Evolutionary conservation across 2,888 invertebrate genomes (phyloP).

Genomic region (Metellina segmentata): DNA sequence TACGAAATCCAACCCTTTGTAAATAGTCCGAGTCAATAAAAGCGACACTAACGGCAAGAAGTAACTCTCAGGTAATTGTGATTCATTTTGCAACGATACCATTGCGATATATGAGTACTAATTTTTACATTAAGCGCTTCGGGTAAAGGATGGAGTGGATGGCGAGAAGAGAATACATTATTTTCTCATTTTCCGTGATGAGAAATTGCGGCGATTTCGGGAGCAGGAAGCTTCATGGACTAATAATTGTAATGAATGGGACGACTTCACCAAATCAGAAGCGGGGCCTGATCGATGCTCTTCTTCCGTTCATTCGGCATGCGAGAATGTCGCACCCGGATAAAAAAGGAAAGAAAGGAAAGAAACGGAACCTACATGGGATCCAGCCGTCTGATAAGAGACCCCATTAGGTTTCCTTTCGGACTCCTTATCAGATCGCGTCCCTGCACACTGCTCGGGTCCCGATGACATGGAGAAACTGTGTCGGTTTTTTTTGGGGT

Average conservation of each 20-base stretch:
- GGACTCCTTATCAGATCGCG: constrained; percentile 3
- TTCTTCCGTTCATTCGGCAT: constrained; percentile 5
- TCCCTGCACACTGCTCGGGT: not conserved
- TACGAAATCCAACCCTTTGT: not conserved
- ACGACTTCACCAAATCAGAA: constrained; percentile 25
- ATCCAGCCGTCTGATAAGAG: constrained; percentile 25
- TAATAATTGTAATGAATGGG: constrained; percentile 33
- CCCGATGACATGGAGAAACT: constrained; percentile 1
- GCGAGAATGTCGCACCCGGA: not conserved
- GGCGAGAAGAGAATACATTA: no score
- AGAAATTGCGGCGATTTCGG: not conserved
- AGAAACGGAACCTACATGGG: constrained; percentile 2
- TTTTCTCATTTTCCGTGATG: not conserved
- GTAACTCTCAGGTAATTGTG: not conserved
- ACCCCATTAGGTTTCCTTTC: constrained; percentile 27
- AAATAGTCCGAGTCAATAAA: not conserved
- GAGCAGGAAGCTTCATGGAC: constrained; percentile 7
- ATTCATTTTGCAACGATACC: not conserved
- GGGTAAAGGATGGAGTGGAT: no score
- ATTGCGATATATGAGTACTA: not conserved
- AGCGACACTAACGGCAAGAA: not conserved
- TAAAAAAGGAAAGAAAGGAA: not conserved
- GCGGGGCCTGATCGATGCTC: constrained; percentile 17
- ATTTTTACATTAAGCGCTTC: not conserved
- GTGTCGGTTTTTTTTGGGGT: not conserved